Base-by-base conservation (phyloP, 2,888 invertebrate species). In the Papilio demoleus region DNA sequence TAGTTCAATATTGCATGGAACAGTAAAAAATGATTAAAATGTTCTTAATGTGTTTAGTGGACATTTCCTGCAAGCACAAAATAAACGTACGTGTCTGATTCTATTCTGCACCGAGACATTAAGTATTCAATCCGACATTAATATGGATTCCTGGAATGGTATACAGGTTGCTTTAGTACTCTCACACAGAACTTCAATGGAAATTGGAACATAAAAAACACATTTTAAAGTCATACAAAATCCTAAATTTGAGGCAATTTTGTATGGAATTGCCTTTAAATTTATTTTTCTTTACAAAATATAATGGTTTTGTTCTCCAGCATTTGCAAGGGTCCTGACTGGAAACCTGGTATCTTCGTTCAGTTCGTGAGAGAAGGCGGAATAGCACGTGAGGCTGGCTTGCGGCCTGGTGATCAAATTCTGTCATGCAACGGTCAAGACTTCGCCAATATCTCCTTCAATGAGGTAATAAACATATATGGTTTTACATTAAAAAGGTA, bases 321-420 rank as follows among this genome's bases (percentile, higher is more conserved):
- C 75, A 96, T 97, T 70, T 96, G 96, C 88, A 96, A 96, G 88
- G 97, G 97, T 8, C 97, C 97, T 5, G 95, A 96, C 74, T 96
- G 96, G 95, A 96, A 96, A 81, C 97, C 97, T 0, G 97, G 97
- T 45, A 97, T 97, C 76, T 97, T 96, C 85, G 95, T 98, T 47
- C 97, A 98, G 91, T 97, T 97, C 77, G 97, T 98, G 65, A 96
- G 97, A 82, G 97, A 97, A 75, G 96, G 96, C 31, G 97, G 98
- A 56, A 95, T 98, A 68, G 98, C 98, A 0, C 94, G 97, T 60
- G 96, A 97, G 78, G 96, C 97, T 1, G 98, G 98, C 0, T 90
- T 99, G 17, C 94, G 97, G 77, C 97, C 97, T 0, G 98, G 98
- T 6, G 98, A 99, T 86, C 97, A 98, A 88, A 97, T 99, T 73